These are phyloP conservation scores for Amiota minor DNA, from an alignment of 2,888 invertebrate species.

Conservation along the genomic window DNA sequence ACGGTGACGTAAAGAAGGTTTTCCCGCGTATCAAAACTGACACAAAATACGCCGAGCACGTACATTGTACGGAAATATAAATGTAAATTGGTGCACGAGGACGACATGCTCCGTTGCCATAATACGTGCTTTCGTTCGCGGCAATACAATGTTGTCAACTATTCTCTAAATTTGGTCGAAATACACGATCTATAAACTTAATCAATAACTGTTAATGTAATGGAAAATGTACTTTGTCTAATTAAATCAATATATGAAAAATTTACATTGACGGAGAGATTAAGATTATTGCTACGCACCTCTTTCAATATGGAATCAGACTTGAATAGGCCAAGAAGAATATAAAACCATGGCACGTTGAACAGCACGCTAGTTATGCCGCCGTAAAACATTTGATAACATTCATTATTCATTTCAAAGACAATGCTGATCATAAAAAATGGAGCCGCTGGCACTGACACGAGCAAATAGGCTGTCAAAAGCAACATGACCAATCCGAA, in stretches of 20 bases:
- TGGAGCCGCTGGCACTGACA: constrained; percentile 49
- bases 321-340: constrained; percentile 43
- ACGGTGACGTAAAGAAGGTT: constrained; percentile 41
- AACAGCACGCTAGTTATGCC: constrained; percentile 40
- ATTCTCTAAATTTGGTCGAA: constrained; percentile 17
- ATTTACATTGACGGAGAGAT: too few species aligned
- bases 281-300: constrained; percentile 43
- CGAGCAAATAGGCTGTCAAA: constrained; percentile 48
- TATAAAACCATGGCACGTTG: constrained; percentile 44
- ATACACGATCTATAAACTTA: too few species aligned
- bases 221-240: too few species aligned
- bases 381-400: background rate
- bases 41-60: constrained; percentile 48
- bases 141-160: background rate
- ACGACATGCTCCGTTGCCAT: constrained; percentile 24
- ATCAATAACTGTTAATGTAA: too few species aligned
- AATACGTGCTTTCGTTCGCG: background rate
- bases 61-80: constrained; percentile 44
- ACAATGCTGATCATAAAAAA: constrained; percentile 55
- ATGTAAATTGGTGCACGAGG: constrained; percentile 43
- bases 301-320: constrained; percentile 46
- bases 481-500: constrained; percentile 52
- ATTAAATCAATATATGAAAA: too few species aligned
- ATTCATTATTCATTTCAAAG: constrained; percentile 39
- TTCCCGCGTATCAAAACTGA: constrained; percentile 36